Conservation (phyloP, 2,888 invertebrate species). For the Spialia ferax region DNA sequence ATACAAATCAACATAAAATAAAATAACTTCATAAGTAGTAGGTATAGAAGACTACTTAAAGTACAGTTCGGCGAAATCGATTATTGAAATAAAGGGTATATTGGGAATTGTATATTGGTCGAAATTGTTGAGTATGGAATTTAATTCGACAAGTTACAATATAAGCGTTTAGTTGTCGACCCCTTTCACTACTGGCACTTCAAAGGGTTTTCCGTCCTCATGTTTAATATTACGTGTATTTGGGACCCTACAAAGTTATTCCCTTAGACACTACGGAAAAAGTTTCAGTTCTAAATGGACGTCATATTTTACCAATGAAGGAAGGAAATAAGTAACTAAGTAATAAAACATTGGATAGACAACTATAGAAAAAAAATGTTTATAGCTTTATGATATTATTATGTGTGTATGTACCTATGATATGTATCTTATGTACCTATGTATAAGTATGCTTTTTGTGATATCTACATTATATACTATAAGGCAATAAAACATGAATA, state of each 20-base stretch:
- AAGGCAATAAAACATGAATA: not conserved
- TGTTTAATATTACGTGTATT: constrained; percentile 69
- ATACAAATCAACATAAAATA: too few relatives aligned
- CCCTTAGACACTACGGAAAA: constrained; percentile 28
- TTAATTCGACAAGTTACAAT: constrained; percentile 73
- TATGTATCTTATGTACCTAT: not conserved
- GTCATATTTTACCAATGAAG: constrained; percentile 2
- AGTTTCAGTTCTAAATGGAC: constrained; percentile 18
- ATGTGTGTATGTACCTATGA: too few relatives aligned
- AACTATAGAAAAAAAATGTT: not conserved
- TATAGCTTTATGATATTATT: too few relatives aligned
- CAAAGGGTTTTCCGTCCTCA: constrained; percentile 63
- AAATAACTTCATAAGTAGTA: too few relatives aligned
- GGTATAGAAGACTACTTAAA: too few relatives aligned
- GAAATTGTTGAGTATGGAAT: constrained; percentile 61
- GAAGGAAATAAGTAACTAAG: too few relatives aligned
- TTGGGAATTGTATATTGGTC: constrained; percentile 46
- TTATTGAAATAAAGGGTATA: constrained; percentile 44
- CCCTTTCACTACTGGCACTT: constrained; percentile 66
- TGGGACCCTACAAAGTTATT: constrained; percentile 41
- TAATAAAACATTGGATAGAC: not conserved
- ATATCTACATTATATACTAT: not conserved
- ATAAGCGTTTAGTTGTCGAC: constrained; percentile 61
- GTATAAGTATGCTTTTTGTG: too few relatives aligned
- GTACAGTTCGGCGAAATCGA: constrained; percentile 23